Base-by-base conservation (phyloP, 2,888 invertebrate species). In the Sinotaia quadrata region DNA sequence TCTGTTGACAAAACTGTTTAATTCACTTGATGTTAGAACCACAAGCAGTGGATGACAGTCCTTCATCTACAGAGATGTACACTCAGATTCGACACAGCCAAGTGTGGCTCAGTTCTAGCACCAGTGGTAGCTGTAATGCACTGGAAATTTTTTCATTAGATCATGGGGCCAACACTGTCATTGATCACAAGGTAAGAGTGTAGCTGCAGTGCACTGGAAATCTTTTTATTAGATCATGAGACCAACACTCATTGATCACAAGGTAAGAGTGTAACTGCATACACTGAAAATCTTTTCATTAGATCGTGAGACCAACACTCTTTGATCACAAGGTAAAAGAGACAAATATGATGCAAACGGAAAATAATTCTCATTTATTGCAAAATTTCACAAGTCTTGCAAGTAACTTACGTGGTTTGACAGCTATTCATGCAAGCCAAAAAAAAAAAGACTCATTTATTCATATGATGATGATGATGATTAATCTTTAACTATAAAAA, bases 141-240 rank as follows among this genome's bases (percentile, higher is more conserved):
- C 69, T 77, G 44, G 76, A 77, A 49, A 65, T 74, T 27, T 71
- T 75, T 59, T 73, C 73, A 4, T 74, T 73, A 51, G 63, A 33
- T 24, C 67, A 69, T 44, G 37, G 67, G 12, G 36, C 60, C 36
- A 71, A 71, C 57, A 73, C 62, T 27, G 71, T 73, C 34, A 66
- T 69, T 12, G 71, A 62, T 37, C 69, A 69, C 60, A 75, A 71
- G 74, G 76, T 77, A 52, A 60, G 59, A 33, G 27, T 4, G 52
- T 27, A 66, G 49, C 10, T 66, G 31, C 27, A 60, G 34, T 12
- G 63, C 57, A 3, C 69, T 77, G 44, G 76, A 77, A 49, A 65
- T 74, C 29, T 71, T 75, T 59, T 73, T 72, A 4, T 74, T 73
- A 51, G 63, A 33, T 24, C 67, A 69, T 44, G 37, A 68, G 12